A percentile compares a stretch with the other conserved stretches of the same genome.
phyloP scores from a whole-genome alignment of 53 echinoderm and acorn worm species.

The Astropecten irregularis region DNA sequence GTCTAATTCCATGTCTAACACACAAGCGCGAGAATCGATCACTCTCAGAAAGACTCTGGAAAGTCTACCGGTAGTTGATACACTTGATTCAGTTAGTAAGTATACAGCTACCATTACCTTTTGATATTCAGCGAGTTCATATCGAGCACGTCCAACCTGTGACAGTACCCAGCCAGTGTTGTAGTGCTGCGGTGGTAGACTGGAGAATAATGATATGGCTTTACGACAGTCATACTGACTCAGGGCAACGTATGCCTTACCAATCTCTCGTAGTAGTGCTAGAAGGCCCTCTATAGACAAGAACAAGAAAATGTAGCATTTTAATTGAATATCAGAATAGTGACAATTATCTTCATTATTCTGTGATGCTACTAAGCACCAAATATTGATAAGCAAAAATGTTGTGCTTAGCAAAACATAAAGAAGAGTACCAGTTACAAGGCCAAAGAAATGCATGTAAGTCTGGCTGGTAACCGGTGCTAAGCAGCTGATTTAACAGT shows the following conservation, averaged over 20 bases:
- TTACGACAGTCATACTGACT: slow-evolving; percentile 93
- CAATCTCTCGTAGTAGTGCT: slow-evolving; percentile 84
- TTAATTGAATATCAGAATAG: too few species aligned
- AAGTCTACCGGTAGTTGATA: too few species aligned
- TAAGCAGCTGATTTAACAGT: background rate
- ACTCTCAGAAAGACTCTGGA: too few species aligned
- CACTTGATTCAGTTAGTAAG: too few species aligned
- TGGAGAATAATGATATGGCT: slow-evolving; percentile 81
- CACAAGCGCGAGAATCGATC: too few species aligned
- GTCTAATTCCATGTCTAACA: too few species aligned
- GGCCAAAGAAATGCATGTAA: too few species aligned
- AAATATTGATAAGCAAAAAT: too few species aligned
- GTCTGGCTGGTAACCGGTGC: background rate
- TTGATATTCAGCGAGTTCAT: slow-evolving; percentile 93
- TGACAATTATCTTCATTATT: too few species aligned
- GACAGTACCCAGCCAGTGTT: slow-evolving; percentile 96
- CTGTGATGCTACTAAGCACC: too few species aligned
- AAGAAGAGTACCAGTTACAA: too few species aligned
- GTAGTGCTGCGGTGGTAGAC: slow-evolving; percentile 89
- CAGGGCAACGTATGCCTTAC: slow-evolving; percentile 80
- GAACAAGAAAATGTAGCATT: background rate
- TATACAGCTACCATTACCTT: slow-evolving; percentile 57
- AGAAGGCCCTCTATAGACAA: slow-evolving; percentile 87
- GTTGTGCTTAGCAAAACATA: too few species aligned
- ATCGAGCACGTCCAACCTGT: slow-evolving; percentile 88